Conservation (phyloP, 2,888 invertebrate species). For the Isoperla grammatica region DNA sequence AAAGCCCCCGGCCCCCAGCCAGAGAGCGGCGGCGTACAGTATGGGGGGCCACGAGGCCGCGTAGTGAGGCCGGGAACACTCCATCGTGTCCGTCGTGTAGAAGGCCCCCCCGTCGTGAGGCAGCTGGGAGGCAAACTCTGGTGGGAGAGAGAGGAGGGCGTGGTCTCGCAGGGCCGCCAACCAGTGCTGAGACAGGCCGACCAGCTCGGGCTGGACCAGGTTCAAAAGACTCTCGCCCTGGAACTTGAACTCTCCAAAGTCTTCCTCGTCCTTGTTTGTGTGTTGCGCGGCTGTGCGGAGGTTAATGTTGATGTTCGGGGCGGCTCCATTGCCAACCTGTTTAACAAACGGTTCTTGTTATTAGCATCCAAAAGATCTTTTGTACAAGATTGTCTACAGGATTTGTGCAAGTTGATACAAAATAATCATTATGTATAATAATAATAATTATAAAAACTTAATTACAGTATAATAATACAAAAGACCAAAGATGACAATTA, state of each 20-base stretch:
- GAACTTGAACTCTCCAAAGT: constrained; percentile 69
- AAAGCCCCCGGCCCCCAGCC: constrained; percentile 69
- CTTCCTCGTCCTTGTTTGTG: constrained; percentile 44
- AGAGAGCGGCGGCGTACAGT: constrained; percentile 85
- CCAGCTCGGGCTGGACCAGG: constrained; percentile 89
- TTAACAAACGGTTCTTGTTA: too few relatives aligned
- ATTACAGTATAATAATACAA: too few relatives aligned
- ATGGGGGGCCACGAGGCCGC: constrained; percentile 91
- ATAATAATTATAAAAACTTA: too few relatives aligned
- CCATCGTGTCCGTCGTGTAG: constrained; percentile 94
- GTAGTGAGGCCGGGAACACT: constrained; percentile 89
- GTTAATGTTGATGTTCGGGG: constrained; percentile 19
- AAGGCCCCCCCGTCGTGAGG: constrained; percentile 96
- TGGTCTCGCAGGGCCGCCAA: constrained; percentile 91
- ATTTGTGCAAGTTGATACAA: too few relatives aligned
- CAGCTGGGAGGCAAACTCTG: constrained; percentile 91
- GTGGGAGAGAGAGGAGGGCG: constrained; percentile 85
- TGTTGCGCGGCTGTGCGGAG: constrained; percentile 1
- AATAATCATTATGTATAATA: too few relatives aligned
- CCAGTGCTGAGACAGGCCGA: constrained; percentile 91
- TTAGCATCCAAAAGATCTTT: too few relatives aligned
- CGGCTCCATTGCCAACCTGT: constrained; percentile 17
- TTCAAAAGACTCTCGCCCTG: constrained; percentile 79
- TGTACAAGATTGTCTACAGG: too few relatives aligned
- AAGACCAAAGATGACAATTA: too few relatives aligned